Evolutionary conservation across 2,113 vertebrate genomes (phyloP), one percentile per base, ranked within the genome.

Genomic region (Heterochromis multidens): DNA sequence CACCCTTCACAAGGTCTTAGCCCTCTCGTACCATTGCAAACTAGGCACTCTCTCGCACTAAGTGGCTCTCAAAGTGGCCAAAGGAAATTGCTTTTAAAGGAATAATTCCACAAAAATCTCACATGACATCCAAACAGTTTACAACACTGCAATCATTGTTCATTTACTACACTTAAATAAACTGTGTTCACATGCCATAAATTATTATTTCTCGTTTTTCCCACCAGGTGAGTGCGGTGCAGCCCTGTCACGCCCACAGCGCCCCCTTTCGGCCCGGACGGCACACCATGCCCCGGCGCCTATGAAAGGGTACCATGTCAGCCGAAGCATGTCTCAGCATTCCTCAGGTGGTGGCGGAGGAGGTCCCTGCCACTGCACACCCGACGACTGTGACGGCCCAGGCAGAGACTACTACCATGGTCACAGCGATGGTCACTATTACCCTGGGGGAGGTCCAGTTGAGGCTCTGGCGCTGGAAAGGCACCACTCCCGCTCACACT

Each of bases 271-370:
- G 89, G 96, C 96, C 96, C 95, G 95, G 94, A 93, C 95, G 91
- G 95, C 96, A 87, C 96, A 96, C 90, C 96, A 97, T 94, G 97
- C 95, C 96, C 96, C 96, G 90, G 95, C 95, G 91, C 95, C 96
- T 93, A 97, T 98, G 97, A 99, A 97, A 97, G 97, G 98, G 95
- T 99, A 99, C 95, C 98, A 99, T 97, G 98, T 98, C 95, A 98
- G 98, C 96, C 97, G 97, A 93, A 99, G 97, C 95, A 96, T 99
- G 95, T 96, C 96, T 90, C 98, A 98, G 91, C 96, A 96, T 92
- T 96, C 97, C 52, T 95, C 96, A 27, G 87, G 94, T 78, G 94
- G 94, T 84, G 93, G 93, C 7, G 93, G 94, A 80, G 93, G 93
- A 85, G 97, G 94, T 67, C 97, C 97, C 91, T 98, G 97, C 94